Base-by-base conservation (phyloP, 2,888 invertebrate species). In the Drosophila affinis region DNA sequence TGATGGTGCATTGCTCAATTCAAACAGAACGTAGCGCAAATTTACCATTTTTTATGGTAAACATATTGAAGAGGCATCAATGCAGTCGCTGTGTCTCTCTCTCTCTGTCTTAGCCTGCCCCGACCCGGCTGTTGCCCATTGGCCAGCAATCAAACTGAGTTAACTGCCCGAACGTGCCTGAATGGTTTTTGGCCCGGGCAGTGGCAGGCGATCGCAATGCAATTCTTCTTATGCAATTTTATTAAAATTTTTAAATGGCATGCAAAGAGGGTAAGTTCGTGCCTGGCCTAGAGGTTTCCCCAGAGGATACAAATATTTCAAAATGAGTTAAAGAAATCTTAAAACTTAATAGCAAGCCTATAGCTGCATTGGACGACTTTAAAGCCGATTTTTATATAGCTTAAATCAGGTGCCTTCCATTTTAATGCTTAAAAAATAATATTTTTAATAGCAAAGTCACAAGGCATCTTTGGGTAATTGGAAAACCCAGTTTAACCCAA, bases 41-140 rank as follows among this genome's bases (percentile, higher is more conserved):
- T 82, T 88, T 87, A 72, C 87, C 88, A 82, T 82, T 82, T 87
- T 88, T 82, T 83, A 88, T 82, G 88, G 88, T 82, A 82, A 82
- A 88, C 78, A 86, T 59, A 52, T 71, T 46, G 49, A 61, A 45
- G 60, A 29, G 51, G 58, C 17, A 29, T 55, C 49, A 44, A 24
- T 24, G 24, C 24, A 5, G 29, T 67, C 68, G 55, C 39, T 54
- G 63, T 34, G 44, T 49, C n/a, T 39, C 39, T 14, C 2, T 14
- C 14, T 39, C 1, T n/a, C 6, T 14, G 3, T 39, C 7, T 39
- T n/a, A 39, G 39, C 39, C 39, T 49, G 58, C 14, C n/a, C 21
- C 46, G 71, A 14, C n/a, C 21, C 46, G 71, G 47, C 77, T 65
- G 67, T 58, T 82, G 83, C 49, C 77, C 88, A 82, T 65, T 64